Evolutionary conservation across 2,888 invertebrate genomes (phyloP), one percentile per base, ranked within the genome.

Genomic region (Patella depressa): DNA sequence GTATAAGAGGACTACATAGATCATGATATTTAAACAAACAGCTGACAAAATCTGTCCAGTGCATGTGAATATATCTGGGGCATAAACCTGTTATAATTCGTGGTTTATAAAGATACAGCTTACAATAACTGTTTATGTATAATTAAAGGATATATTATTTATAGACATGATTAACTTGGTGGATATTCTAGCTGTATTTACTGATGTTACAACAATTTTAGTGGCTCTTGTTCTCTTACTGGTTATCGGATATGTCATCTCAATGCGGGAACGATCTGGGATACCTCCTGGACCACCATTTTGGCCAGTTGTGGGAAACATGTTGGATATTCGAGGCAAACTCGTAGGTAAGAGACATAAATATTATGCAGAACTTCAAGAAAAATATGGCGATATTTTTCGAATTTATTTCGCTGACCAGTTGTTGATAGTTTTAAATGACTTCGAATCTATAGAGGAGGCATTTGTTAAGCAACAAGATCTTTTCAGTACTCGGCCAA

Each of bases 281-380:
- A 65, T 65, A 19, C 65, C 65, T 24, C 65, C 65, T 24, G 65
- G 65, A 11, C 65, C 65, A 19, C 65, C 65, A 65, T 65, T 65
- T 65, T 65, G 19, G 24, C 65, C 65, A 65, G 24, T 65, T 24
- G 12, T 65, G 2, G 65, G 65, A 19, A 65, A 65, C 24, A 65
- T 65, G 7, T 19, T 65, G 19, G 65, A 65, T 24, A 45, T 45
- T 45, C 45, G 45, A 45, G 45, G 45, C 7, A 45, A 45, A 45
- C 45, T 45, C 45, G 45, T 45, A 45, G 45, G 24, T 12, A 65
- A n/a, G 19, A 65, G 24, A 65, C 65, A 65, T 24, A 19, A 12
- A 19, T 65, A 65, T 65, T 65, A 24, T 24, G 24, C 12, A 12
- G 65, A 65, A 65, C 65, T 65, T 19, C 19, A 19, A 65, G 11